These are phyloP conservation scores for Melanargia galathea DNA, from an alignment of 2,888 invertebrate species.

Conservation along the genomic window DNA sequence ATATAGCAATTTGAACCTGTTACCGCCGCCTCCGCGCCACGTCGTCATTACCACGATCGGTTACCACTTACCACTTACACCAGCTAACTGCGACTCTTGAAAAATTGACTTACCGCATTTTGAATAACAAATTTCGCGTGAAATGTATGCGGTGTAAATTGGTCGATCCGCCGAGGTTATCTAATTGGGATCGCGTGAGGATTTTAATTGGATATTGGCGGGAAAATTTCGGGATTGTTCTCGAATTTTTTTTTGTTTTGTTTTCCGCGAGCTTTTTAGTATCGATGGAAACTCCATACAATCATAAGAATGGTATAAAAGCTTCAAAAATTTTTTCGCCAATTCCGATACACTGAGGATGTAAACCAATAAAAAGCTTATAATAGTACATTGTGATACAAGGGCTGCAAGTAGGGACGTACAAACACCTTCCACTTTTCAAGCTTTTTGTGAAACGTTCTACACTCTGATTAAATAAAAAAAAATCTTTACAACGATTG, in stretches of 20 bases:
- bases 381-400: too few relatives aligned
- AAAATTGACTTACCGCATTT: constrained; percentile 13
- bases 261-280: too few relatives aligned
- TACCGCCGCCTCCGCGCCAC: constrained; percentile 45
- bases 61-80: not conserved
- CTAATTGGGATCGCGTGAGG: constrained; percentile 18
- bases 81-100: not conserved
- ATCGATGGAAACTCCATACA: too few relatives aligned
- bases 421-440: too few relatives aligned
- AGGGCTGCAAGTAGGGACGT: too few relatives aligned
- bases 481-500: too few relatives aligned
- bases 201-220: constrained; percentile 14
- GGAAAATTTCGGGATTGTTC: constrained; percentile 5
- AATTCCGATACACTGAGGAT: too few relatives aligned
- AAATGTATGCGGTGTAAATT: constrained; percentile 13
- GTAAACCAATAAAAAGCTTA: too few relatives aligned
- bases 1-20: constrained; percentile 74
- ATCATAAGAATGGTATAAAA: too few relatives aligned
- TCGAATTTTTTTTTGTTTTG: not conserved
- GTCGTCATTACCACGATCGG: constrained; percentile 26
- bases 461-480: too few relatives aligned
- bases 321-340: too few relatives aligned
- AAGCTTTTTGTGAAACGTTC: too few relatives aligned
- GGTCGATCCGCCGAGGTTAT: constrained; percentile 9
- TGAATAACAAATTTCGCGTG: constrained; percentile 19